Percentiles rank a stretch among this genome's conserved stretches.
These are phyloP conservation scores for Hirtodrosophila confusa DNA, from an alignment of 2,888 invertebrate genomes.

Conservation along the genomic window DNA sequence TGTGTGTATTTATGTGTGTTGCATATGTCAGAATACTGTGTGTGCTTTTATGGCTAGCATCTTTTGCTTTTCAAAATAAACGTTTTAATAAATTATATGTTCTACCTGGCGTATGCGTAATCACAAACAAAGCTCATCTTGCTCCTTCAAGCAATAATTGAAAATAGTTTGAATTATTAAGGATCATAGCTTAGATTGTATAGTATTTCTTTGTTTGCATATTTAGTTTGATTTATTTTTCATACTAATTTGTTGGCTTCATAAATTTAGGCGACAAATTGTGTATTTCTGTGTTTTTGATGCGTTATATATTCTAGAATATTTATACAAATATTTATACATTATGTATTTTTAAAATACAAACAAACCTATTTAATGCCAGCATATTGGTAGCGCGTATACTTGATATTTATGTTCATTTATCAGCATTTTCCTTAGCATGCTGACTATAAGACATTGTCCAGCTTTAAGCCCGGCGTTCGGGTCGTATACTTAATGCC, in stretches of 20 bases:
- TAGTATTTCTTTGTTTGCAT: not conserved
- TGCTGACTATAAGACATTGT: slow-evolving; percentile 1
- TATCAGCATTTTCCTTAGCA: not conserved
- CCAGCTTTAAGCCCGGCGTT: slow-evolving; percentile 6
- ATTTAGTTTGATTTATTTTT: not conserved
- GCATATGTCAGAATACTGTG: slow-evolving; percentile 7
- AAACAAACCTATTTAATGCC: not conserved
- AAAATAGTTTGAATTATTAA: not conserved
- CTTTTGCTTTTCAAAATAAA: too few species aligned
- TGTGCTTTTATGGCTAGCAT: not conserved
- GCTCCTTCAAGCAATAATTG: too few species aligned
- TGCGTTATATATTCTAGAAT: not conserved
- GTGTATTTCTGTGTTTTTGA: not conserved
- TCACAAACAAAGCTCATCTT: too few species aligned
- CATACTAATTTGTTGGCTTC: too few species aligned
- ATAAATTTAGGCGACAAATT: too few species aligned
- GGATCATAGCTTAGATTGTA: too few species aligned
- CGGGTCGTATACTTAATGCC: slow-evolving; percentile 30
- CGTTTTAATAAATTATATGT: not conserved
- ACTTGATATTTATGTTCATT: slow-evolving; percentile 11
- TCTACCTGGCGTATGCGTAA: slow-evolving; percentile 7
- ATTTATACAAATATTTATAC: too few species aligned
- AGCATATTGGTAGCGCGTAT: not conserved
- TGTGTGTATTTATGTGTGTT: slow-evolving; percentile 9
- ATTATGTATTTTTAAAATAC: too few species aligned